phyloP scores from a whole-genome alignment of 2,797 vertebrate genomes.

The Characodon lateralis region DNA sequence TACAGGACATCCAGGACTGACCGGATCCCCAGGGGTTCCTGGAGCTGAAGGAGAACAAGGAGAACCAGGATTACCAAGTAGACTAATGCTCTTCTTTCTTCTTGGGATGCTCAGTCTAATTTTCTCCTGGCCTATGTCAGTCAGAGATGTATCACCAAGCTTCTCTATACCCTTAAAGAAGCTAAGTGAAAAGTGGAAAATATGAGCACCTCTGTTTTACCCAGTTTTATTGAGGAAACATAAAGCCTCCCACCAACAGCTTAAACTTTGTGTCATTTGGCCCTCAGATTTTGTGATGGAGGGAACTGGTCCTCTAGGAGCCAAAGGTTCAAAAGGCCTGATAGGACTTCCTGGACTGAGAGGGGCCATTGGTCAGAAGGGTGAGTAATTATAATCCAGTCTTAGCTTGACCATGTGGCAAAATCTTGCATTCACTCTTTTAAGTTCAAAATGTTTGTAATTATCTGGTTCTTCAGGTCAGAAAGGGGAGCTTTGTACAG shows the following conservation, averaged over 20 bases:
- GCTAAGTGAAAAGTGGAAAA: background rate
- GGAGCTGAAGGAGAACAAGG: constrained; percentile 64
- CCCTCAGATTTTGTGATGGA: constrained; percentile 41
- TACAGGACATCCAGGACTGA: constrained; percentile 51
- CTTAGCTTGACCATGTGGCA: too few relatives aligned
- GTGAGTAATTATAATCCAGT: constrained; percentile 28
- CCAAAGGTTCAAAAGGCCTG: constrained; percentile 47
- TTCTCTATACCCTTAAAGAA: background rate
- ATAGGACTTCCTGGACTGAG: constrained; percentile 46
- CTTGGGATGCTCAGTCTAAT: background rate
- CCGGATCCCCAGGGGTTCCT: constrained; percentile 49
- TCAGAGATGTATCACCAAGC: background rate
- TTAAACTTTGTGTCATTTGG: background rate
- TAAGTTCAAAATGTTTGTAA: background rate
- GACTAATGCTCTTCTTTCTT: background rate
- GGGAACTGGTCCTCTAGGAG: constrained; percentile 32
- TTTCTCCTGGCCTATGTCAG: background rate
- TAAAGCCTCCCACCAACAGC: background rate
- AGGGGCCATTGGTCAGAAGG: constrained; percentile 47
- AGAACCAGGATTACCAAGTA: constrained; percentile 68
- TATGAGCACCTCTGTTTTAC: background rate
- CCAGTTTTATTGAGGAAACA: background rate
- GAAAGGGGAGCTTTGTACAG: constrained; percentile 59
- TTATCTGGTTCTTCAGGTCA: constrained; percentile 56
- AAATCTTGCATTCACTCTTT: background rate